Base-by-base conservation (phyloP, 2,888 invertebrate species). In the Sinelater perroti region DNA sequence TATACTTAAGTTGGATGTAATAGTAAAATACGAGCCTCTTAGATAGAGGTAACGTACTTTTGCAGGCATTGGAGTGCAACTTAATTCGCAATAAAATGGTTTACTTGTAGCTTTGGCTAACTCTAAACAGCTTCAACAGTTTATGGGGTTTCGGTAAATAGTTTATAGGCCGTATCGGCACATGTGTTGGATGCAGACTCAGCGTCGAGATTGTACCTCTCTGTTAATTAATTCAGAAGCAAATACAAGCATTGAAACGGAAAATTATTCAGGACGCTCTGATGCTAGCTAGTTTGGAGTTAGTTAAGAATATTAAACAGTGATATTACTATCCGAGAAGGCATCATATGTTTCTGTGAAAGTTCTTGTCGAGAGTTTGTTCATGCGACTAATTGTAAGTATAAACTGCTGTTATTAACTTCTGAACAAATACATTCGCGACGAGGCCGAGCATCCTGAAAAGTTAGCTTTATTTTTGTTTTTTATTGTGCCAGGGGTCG, bases 301-400 rank as follows among this genome's bases (percentile, higher is more conserved):
- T 54, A 54, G 54, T 54, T 54, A 54, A 45, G 54, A 50, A 54
- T 46, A 54, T 36, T 45, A 54, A 36, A 54, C 36, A 54, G 52
- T 42, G 42, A 20, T 51, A 31, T 51, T 51, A 51, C 30, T 51
- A 20, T 20, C 42, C 31, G 21, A 31, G 30, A 31, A 18, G 51
- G 31, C 42, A 40, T 40, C 51, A 38, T 20, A 51, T 31, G 42
- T 42, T 31, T 42, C 38, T 18, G 10, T n/a, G 14, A 51, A 51
- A 42, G 30, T 51, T 42, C 3, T 30, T 2, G 18, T 11, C 20
- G 20, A 33, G 14, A 5, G 17, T 14, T 28, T 8, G 17, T 16
- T 38, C 18, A 38, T 36, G 16, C 38, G 14, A 38, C 20, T 50
- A 50, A 50, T 50, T 36, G 11, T 28, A 40, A 40, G 40, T 38